Conservation (phyloP, 2,113 vertebrate species). For the Hymenochirus boettgeri region DNA sequence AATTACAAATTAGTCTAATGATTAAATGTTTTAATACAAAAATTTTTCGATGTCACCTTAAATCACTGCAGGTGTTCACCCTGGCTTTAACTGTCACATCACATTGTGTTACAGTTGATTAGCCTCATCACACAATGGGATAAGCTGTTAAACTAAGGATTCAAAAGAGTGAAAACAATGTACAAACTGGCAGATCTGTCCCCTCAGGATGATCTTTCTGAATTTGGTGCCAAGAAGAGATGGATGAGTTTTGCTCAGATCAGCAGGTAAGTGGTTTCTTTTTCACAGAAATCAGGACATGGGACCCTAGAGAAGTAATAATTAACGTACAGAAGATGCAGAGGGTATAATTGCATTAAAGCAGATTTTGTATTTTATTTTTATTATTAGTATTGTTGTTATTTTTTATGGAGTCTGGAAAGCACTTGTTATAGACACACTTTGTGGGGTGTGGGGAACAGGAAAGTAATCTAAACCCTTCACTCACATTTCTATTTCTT, state of each 20-base stretch:
- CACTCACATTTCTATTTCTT: no score
- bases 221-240: conserved; percentile 6
- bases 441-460: no score
- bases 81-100: conserved; percentile 10
- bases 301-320: not conserved
- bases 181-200: conserved; percentile 23
- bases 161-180: conserved; percentile 18
- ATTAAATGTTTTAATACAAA: not conserved
- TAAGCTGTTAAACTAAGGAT: not conserved
- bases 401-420: not conserved
- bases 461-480: no score
- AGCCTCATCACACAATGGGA: not conserved
- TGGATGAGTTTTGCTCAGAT: conserved; percentile 19
- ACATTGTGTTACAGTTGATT: conserved; percentile 21
- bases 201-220: conserved; percentile 30
- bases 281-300: conserved; percentile 12
- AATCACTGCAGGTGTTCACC: conserved; percentile 23
- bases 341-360: not conserved
- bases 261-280: conserved; percentile 32
- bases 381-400: not conserved
- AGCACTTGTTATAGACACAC: no score
- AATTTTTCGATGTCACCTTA: not conserved
- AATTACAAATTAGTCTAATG: not conserved
- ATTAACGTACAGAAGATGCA: not conserved
- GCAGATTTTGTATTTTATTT: not conserved